phyloP scores from a whole-genome alignment of 2,113 vertebrate species.

The Malaclemys terrapin region DNA sequence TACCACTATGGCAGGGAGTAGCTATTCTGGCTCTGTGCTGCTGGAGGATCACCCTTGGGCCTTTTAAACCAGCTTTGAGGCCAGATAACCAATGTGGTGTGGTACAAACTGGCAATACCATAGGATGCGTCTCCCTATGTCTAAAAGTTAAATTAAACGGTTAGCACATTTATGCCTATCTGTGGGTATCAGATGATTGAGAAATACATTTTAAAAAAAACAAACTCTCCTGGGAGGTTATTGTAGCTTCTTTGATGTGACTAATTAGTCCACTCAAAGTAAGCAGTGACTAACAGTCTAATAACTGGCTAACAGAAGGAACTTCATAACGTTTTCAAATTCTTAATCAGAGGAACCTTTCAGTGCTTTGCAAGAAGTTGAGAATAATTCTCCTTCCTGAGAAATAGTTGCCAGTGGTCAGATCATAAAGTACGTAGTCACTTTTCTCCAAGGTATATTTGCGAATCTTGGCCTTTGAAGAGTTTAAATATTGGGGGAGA shows the following conservation, averaged over 20 bases:
- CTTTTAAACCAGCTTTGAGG: slow-evolving; percentile 37
- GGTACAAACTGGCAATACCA: slow-evolving; percentile 39
- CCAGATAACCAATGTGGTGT: slow-evolving; percentile 7
- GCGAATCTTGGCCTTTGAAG: not conserved
- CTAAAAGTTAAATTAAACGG: slow-evolving; percentile 53
- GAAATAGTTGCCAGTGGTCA: not conserved
- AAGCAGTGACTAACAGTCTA: slow-evolving; percentile 76
- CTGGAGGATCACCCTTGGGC: not conserved
- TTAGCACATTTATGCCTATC: slow-evolving; percentile 57
- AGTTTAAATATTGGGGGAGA: not conserved
- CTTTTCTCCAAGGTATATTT: not conserved
- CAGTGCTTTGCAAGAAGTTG: slow-evolving; percentile 45
- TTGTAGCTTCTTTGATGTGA: slow-evolving; percentile 81
- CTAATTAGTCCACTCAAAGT: slow-evolving; percentile 81
- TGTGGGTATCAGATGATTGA: slow-evolving; percentile 63
- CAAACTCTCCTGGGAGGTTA: slow-evolving; percentile 72
- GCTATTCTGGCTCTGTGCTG: not conserved
- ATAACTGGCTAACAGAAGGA: slow-evolving; percentile 75
- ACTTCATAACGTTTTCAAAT: slow-evolving; percentile 70
- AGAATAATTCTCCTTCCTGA: slow-evolving; percentile 33
- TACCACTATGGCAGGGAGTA: not conserved
- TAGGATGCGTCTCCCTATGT: slow-evolving; percentile 39
- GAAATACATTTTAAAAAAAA: slow-evolving; percentile 17
- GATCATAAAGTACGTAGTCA: not conserved
- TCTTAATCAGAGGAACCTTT: slow-evolving; percentile 49